These are phyloP conservation scores for Anguilla marmorata DNA, from an alignment of 2,797 vertebrate genomes.

Conservation along the genomic window DNA sequence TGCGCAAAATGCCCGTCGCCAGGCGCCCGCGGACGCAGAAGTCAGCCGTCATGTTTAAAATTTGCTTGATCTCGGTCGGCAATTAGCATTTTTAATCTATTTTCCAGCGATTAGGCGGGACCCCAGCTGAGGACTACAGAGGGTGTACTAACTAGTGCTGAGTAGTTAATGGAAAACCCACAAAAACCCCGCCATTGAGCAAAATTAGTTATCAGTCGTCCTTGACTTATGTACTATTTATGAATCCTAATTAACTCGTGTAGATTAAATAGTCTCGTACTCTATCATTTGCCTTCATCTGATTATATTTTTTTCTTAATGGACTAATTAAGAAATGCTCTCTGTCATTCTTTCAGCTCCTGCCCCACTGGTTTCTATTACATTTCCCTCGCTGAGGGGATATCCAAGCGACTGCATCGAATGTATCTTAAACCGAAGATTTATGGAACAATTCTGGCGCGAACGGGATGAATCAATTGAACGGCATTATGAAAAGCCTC, in stretches of 20 bases:
- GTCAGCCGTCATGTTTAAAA: constrained; percentile 19
- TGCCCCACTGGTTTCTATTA: constrained; percentile 31
- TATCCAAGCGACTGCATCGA: not conserved
- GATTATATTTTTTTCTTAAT: constrained; percentile 73
- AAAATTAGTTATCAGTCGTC: constrained; percentile 61
- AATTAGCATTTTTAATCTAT: constrained; percentile 32
- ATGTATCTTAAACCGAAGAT: not conserved
- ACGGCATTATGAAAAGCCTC: not conserved
- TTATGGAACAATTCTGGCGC: not conserved
- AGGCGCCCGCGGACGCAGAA: not conserved
- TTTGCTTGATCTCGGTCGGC: constrained; percentile 15
- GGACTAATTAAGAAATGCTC: constrained; percentile 60
- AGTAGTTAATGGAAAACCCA: constrained; percentile 43
- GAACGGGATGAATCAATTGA: not conserved
- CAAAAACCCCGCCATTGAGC: constrained; percentile 54
- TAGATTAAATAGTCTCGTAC: constrained; percentile 62
- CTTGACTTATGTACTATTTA: constrained; percentile 68
- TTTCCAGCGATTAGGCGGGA: constrained; percentile 9
- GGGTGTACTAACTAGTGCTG: constrained; percentile 35
- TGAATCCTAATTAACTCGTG: constrained; percentile 71
- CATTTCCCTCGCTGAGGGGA: constrained; percentile 39
- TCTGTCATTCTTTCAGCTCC: constrained; percentile 63
- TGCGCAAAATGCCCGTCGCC: not conserved
- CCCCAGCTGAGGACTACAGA: constrained; percentile 15
- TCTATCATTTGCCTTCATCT: constrained; percentile 63